Percentiles rank a stretch among this genome's conserved stretches.
Conservation (phyloP, 2,797 vertebrate species). For the Peromyscus eremicus region DNA sequence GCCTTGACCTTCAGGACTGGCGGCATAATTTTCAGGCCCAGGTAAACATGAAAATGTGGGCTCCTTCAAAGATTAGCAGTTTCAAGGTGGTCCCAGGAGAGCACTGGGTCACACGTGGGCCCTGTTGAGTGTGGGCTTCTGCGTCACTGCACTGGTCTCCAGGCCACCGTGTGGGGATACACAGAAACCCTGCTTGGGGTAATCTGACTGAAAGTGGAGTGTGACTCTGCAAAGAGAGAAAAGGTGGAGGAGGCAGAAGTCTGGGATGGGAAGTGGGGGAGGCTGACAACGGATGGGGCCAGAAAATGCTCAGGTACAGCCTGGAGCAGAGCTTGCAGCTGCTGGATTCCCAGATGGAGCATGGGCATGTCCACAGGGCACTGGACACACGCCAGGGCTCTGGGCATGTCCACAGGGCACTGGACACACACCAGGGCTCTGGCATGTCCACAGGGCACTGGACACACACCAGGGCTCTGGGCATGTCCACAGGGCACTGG, state of each 20-base stretch:
- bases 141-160: fast-evolving
- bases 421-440: too few species aligned
- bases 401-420: too few species aligned
- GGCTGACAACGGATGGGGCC: not conserved
- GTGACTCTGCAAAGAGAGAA: not conserved
- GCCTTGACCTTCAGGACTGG: not conserved
- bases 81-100: constrained; percentile 28
- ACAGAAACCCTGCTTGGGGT: not conserved
- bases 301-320: not conserved
- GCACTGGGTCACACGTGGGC: not conserved
- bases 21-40: not conserved
- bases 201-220: not conserved
- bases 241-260: not conserved
- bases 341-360: not conserved
- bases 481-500: too few species aligned
- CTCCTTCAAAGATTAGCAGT: not conserved
- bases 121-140: not conserved
- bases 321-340: not conserved
- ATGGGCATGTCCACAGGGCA: not conserved
- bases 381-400: not conserved
- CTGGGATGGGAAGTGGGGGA: not conserved
- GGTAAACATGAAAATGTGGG: not conserved
- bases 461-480: too few species aligned
- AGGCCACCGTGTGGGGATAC: not conserved
- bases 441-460: too few species aligned